Evolutionary conservation across 2,113 vertebrate species (phyloP).

Genomic region (Noctilio leporinus): DNA sequence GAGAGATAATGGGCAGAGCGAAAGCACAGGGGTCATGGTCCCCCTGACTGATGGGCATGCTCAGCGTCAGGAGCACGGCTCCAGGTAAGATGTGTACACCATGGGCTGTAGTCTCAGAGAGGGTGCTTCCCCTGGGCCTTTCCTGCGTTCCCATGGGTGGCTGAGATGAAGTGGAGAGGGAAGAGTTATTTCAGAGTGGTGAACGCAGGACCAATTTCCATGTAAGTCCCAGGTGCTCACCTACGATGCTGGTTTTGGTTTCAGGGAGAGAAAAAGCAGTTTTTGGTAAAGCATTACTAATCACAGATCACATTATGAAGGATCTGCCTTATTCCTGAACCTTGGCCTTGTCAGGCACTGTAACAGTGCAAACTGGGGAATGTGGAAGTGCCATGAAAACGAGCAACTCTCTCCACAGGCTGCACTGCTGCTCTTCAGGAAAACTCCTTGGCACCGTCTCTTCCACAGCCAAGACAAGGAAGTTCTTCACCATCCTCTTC

Average conservation of each 20-base stretch:
- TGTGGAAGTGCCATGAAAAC: background rate
- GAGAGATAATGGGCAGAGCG: background rate
- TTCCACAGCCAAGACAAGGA: background rate
- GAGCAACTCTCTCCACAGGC: background rate
- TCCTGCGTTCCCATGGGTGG: background rate
- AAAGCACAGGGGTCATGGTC: background rate
- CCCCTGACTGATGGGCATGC: rapidly evolving
- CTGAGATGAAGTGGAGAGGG: background rate
- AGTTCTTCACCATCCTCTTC: background rate
- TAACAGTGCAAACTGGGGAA: background rate
- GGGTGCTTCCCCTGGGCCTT: background rate
- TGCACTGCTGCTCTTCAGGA: background rate
- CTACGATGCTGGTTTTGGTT: background rate
- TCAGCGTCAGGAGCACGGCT: background rate
- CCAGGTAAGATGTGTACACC: background rate
- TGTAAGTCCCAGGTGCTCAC: background rate
- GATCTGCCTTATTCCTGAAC: background rate
- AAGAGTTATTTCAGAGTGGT: background rate
- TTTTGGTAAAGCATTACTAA: background rate
- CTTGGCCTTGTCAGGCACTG: background rate
- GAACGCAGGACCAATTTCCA: background rate
- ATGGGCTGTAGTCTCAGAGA: rapidly evolving
- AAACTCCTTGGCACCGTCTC: background rate
- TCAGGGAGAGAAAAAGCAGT: background rate
- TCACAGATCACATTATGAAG: background rate